Evolutionary conservation across 2,888 invertebrate species (phyloP), one percentile per base, ranked within the genome.

Genomic region (Amiota mariae): DNA sequence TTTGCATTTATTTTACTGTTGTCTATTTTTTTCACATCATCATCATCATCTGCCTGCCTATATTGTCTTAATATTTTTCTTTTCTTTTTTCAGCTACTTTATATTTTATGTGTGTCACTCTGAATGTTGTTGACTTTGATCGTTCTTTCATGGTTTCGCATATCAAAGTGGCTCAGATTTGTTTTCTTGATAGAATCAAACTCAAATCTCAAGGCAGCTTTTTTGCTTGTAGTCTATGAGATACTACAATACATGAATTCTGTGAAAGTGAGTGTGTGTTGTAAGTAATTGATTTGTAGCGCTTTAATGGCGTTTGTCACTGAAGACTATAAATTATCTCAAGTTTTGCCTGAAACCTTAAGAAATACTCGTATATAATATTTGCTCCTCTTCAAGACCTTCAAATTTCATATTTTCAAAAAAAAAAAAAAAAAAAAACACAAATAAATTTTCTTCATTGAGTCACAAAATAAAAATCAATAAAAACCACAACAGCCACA

Each of bases 401-500:
- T 36, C 36, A 36, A 36, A 36, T 36, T 57, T 57, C 10, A 15
- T 57, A 15, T 59, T 9, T 59, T 20, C 20, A 20, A n/a, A 2
- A n/a, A n/a, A n/a, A n/a, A n/a, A n/a, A n/a, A n/a, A n/a, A n/a
- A n/a, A n/a, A n/a, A n/a, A n/a, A 51, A 51, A 51, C 12, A 51
- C 54, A 51, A 51, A 51, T n/a, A n/a, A 51, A 51, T 51, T n/a
- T 51, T 51, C 13, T 36, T 36, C 36, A 36, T 51, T n/a, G 54
- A 51, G 13, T 51, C 54, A 51, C 18, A 18, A 18, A 15, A 66
- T 79, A 84, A 82, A 79, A 82, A 81, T 82, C 82, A 81, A 81
- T 82, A 81, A 77, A 36, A 36, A 36, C 36, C 36, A 36, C 36
- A 36, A 36, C 8, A 36, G 36, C 36, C 36, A 36, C 71, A 75